Evolutionary conservation across 2,888 invertebrate genomes (phyloP), one percentile per base, ranked within the genome.

Genomic region (Diarsia mendica): DNA sequence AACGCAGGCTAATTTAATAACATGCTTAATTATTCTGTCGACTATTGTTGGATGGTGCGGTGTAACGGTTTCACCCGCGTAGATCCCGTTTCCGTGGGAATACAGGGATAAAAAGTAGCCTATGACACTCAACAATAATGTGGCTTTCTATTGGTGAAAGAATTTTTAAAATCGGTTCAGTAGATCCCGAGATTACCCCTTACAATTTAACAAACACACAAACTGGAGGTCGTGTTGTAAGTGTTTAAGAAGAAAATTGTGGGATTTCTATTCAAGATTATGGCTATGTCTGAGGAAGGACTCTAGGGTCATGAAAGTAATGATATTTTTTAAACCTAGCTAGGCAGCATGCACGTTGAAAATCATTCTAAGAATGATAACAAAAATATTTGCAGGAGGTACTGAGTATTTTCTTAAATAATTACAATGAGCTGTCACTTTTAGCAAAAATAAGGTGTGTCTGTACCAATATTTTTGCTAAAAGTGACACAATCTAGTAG

Each of bases 1-100:
- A 66, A 77, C 74, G 83, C 83, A 72, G 80, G 78, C 75, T 85
- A 87, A 90, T 89, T 90, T 86, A 90, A 87, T 87, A 87, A 83
- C 80, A 78, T 80, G 65, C 76, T 83, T 86, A 87, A 88, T 88
- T 86, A 77, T 82, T 53, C 75, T 73, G 70, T 79, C 75, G 44
- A 58, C 28, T 67, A n/a, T 55, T 67, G 73, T 77, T 65, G 75
- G 63, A 39, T 55, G 33, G 63, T 23, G 39, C 53, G 33, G 60
- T 78, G 69, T 77, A 77, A 68, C 33, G 64, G 33, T n/a, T n/a
- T n/a, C n/a, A n/a, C n/a, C n/a, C n/a, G n/a, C n/a, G n/a, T n/a
- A n/a, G n/a, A n/a, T n/a, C n/a, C n/a, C n/a, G n/a, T n/a, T n/a
- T n/a, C n/a, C n/a, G n/a, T n/a, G n/a, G n/a, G n/a, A n/a, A n/a